Evolutionary conservation across 2,797 vertebrate species (phyloP), one percentile per base, ranked within the genome.

Genomic region (Sebastolobus altivelis): DNA sequence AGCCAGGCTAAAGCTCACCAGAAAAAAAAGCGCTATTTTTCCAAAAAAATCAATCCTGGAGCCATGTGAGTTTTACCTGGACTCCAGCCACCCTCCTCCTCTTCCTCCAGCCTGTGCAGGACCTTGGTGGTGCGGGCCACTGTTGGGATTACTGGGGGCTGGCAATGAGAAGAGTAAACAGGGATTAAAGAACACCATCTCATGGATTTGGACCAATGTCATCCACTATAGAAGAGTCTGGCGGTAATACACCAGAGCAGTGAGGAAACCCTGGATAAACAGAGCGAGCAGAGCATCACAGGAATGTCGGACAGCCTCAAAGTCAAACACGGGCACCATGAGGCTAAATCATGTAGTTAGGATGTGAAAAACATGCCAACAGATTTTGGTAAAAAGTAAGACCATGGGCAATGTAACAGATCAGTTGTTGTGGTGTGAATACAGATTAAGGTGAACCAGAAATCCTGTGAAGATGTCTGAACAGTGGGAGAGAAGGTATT

Each of bases 131-230:
- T 52, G 58, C 22, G 66, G 56, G 22, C 35, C 59, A 59, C 63
- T 35, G 43, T 33, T 72, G 29, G 71, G 62, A 43, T 72, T 63
- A 77, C 29, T 58, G 9, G n/a, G 40, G 61, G 2, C 29, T 80
- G 37, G 73, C 67, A 75, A 71, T 62, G 58, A 80, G 77, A 49
- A 27, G 27, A 1, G 37, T 56, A 70, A 61, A 71, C 43, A 46
- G 68, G 40, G 60, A 65, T 87, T 63, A 69, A 58, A 75, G 40
- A 84, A 73, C 14, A 27, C 27, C 49, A 70, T 81, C 68, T 75
- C 62, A 35, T 66, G 56, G 65, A 74, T 83, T 65, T 72, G 62
- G 62, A 77, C 66, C 43, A 71, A 35, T 65, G 62, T 68, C 60
- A 66, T 77, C 55, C 58, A 81, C 54, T 59, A 40, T 4, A 25